Conservation (phyloP, 2,888 invertebrate genomes). For the Junonia oenone region DNA sequence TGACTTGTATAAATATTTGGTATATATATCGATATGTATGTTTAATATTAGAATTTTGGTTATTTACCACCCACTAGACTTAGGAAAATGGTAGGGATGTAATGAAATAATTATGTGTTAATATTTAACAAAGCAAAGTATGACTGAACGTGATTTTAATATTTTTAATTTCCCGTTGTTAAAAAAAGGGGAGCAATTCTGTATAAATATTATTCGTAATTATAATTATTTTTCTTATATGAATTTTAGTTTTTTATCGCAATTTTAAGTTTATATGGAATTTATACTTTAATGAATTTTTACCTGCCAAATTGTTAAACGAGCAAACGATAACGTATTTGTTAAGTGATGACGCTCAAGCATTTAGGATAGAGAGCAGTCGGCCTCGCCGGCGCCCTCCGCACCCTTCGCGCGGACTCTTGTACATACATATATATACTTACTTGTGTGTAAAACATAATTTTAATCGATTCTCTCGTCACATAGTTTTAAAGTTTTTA, state of each 20-base stretch:
- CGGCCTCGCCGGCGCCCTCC: slow-evolving; percentile 30
- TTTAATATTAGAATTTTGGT: slow-evolving; percentile 79
- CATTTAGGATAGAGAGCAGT: slow-evolving; percentile 59
- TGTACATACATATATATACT: slow-evolving; percentile 63
- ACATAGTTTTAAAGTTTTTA: slow-evolving; percentile 76
- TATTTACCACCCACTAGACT: slow-evolving; percentile 78
- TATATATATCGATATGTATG: slow-evolving; percentile 79
- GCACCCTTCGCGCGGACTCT: slow-evolving; percentile 62
- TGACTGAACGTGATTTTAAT: slow-evolving; percentile 75
- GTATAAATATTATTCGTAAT: slow-evolving; percentile 75
- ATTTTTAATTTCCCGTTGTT: slow-evolving; percentile 67
- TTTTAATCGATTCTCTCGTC: slow-evolving; percentile 77
- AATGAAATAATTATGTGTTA: slow-evolving; percentile 76
- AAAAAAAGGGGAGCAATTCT: slow-evolving; percentile 64
- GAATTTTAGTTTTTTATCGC: slow-evolving; percentile 76
- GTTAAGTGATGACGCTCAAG: slow-evolving; percentile 73
- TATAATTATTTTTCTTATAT: slow-evolving; percentile 73
- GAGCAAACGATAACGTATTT: slow-evolving; percentile 65
- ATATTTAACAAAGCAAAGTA: slow-evolving; percentile 74
- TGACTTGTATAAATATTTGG: slow-evolving; percentile 78
- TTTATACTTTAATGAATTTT: slow-evolving; percentile 70
- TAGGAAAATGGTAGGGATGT: slow-evolving; percentile 75
- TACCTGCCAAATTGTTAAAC: slow-evolving; percentile 74
- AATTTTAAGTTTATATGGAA: slow-evolving; percentile 70
- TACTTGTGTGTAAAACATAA: slow-evolving; percentile 77